Base-by-base conservation (phyloP, 2,888 invertebrate species). In the Mythimna vitellina region DNA sequence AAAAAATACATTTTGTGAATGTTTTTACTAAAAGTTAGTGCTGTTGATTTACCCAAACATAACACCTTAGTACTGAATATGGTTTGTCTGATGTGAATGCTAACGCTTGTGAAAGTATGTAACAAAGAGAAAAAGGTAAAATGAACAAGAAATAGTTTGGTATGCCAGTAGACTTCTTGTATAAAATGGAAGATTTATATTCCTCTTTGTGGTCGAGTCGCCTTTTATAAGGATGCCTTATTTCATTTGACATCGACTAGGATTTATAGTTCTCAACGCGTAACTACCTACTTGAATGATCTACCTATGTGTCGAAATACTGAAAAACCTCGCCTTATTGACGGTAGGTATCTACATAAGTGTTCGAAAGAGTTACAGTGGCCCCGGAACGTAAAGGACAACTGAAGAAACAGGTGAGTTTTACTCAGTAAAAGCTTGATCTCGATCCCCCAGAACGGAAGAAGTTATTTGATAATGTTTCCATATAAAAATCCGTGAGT, bases 111-210 rank as follows among this genome's bases (percentile, higher is more conserved):
- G 2, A 49, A 61, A 49, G 0, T 46, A 22, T 46, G 14, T 57
- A 3, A 5, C 20, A 14, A 22, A 22, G 14, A 38, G n/a, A 60
- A 35, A 35, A 57, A 77, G 17, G 32, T 51, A 17, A 56, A 78
- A 65, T 42, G 9, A 42, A 35, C 25, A 32, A 65, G 38, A 61
- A 51, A 81, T 54, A n/a, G 25, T 42, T 35, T 14, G 17, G 6
- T 29, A 51, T 9, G 25, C 57, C 17, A 46, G 46, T 51, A 56
- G 38, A 25, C 0, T 20, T 62, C 22, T 73, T 29, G 61, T 38
- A 38, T n/a, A 22, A 66, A 76, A 49, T 58, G 8, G 35, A 32
- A 49, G 46, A 66, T 63, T 63, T 54, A 63, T 65, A 57, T 51
- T 20, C 20, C 14, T n/a, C 25, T 25, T 12, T n/a, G 53, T 17